A percentile compares a stretch with the other conserved stretches of the same genome.
phyloP scores from a whole-genome alignment of 2,797 vertebrate genomes.

The Microctenopoma lineatum region DNA sequence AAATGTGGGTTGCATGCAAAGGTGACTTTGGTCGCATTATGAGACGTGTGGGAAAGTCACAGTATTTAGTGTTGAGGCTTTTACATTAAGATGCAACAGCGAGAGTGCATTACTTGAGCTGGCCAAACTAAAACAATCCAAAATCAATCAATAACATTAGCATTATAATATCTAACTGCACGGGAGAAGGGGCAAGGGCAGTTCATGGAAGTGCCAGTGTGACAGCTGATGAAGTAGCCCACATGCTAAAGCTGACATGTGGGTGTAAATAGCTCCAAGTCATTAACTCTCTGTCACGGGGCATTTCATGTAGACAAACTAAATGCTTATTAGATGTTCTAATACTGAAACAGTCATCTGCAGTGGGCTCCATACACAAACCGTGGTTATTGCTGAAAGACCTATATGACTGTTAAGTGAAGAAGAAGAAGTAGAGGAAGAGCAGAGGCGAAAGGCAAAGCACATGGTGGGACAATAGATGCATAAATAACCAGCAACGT shows the following conservation, averaged over 20 bases:
- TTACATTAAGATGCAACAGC: slow-evolving; percentile 40
- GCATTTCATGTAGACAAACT: slow-evolving; percentile 55
- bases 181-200: slow-evolving; percentile 16
- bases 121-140: slow-evolving; percentile 56
- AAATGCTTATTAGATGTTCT: slow-evolving; percentile 48
- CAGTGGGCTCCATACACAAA: slow-evolving; percentile 5
- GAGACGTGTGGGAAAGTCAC: neutral
- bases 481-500: neutral
- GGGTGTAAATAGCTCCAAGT: slow-evolving; percentile 58
- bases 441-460: neutral
- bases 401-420: slow-evolving; percentile 11
- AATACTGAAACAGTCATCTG: slow-evolving; percentile 37
- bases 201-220: slow-evolving; percentile 28
- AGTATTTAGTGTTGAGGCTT: slow-evolving; percentile 22
- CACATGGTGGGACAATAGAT: neutral
- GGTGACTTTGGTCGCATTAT: neutral
- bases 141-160: slow-evolving; percentile 53
- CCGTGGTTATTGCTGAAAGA: neutral
- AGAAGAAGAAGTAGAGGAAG: neutral
- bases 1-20: neutral
- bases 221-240: slow-evolving; percentile 68
- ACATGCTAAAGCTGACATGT: slow-evolving; percentile 58
- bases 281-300: slow-evolving; percentile 54
- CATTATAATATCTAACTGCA: slow-evolving; percentile 56
- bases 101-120: slow-evolving; percentile 3